phyloP scores from a whole-genome alignment of 2,113 vertebrate species.

The Manacus vitellinus region DNA sequence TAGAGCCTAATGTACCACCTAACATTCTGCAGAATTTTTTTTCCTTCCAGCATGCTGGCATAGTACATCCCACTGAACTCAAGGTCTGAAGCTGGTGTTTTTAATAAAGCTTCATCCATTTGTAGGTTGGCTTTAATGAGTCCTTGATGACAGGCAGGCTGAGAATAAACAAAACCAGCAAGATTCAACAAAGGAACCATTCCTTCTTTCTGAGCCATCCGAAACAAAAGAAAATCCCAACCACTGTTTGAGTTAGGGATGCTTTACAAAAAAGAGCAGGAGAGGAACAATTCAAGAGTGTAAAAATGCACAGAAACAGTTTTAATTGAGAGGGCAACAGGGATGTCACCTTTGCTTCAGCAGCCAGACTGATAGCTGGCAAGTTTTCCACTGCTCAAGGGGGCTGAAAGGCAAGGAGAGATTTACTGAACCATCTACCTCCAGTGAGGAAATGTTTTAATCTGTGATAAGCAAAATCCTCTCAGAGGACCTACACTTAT shows the following conservation, averaged over 20 bases:
- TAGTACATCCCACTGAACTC: not conserved
- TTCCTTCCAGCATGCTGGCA: not conserved
- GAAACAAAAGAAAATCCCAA: not conserved
- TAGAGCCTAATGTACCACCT: not conserved
- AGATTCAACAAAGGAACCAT: not conserved
- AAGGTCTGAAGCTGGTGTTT: not conserved
- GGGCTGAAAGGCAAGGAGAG: not conserved
- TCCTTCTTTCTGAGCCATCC: not conserved
- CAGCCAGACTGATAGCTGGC: not conserved
- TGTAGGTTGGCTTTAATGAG: not conserved
- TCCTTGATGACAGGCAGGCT: not conserved
- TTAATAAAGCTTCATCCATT: not conserved
- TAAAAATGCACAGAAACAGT: not conserved
- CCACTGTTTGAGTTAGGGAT: not conserved
- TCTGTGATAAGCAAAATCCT: not conserved
- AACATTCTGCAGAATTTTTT: not conserved
- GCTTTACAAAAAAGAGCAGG: not conserved
- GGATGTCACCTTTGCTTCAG: not conserved
- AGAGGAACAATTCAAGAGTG: not conserved
- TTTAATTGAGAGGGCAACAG: not conserved
- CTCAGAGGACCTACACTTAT: not conserved
- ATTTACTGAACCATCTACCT: not conserved
- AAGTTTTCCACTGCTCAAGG: not conserved
- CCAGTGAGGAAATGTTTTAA: not conserved
- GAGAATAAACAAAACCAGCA: not conserved